phyloP scores from a whole-genome alignment of 2,888 invertebrate species.

The Ophion costatus region DNA sequence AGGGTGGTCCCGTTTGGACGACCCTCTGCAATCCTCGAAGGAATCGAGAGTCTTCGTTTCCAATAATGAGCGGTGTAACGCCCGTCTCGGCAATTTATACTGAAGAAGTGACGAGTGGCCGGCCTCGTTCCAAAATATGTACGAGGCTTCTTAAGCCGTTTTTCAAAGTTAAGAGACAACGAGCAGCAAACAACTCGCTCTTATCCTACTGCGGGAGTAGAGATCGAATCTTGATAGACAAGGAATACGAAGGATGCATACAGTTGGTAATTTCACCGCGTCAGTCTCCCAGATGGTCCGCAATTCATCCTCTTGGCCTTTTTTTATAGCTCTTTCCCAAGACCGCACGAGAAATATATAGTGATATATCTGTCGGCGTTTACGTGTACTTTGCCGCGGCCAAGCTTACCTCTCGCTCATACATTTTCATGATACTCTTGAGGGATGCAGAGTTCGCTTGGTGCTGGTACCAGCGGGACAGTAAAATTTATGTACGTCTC shows the following conservation, averaged over 20 bases:
- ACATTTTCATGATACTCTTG: constrained; percentile 66
- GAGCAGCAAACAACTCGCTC: not conserved
- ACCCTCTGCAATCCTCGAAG: not conserved
- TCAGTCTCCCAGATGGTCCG: constrained; percentile 50
- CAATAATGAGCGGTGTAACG: not conserved
- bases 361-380: constrained; percentile 59
- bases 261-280: constrained; percentile 52
- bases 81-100: not conserved
- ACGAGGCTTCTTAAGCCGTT: not conserved
- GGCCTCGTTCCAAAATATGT: not conserved
- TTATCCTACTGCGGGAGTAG: constrained; percentile 26
- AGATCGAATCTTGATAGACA: constrained; percentile 31
- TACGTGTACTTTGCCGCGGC: constrained; percentile 61
- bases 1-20: not conserved
- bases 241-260: constrained; percentile 30
- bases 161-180: not conserved
- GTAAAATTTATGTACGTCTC: constrained; percentile 66
- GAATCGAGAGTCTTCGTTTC: not conserved
- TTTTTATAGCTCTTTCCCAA: constrained; percentile 45
- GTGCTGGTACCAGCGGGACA: constrained; percentile 53
- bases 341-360: constrained; percentile 30
- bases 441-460: constrained; percentile 64
- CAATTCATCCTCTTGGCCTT: constrained; percentile 50
- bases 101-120: not conserved
- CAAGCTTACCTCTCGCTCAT: constrained; percentile 63